A percentile compares a stretch with the other conserved stretches of the same genome.
These are phyloP conservation scores for Haliaeetus leucogaster DNA, from an alignment of 2,113 vertebrate species.

Conservation along the genomic window DNA sequence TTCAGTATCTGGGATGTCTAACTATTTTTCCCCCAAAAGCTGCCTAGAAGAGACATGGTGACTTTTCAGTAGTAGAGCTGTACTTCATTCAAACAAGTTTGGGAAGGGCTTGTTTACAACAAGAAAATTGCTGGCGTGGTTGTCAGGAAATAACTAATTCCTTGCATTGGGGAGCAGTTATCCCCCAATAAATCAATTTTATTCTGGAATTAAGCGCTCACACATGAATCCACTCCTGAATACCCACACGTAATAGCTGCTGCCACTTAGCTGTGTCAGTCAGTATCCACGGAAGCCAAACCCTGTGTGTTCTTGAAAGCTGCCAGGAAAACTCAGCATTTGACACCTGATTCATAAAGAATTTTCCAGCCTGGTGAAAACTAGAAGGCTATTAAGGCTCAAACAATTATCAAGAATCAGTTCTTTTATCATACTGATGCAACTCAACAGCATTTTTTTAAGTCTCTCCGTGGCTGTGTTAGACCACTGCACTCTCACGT, in stretches of 20 bases:
- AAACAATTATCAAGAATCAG: background rate
- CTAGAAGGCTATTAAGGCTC: background rate
- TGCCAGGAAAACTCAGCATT: background rate
- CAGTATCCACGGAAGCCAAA: background rate
- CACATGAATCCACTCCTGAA: background rate
- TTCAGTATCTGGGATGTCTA: background rate
- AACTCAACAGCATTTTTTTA: background rate
- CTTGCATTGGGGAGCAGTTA: background rate
- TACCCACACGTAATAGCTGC: background rate
- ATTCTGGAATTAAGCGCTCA: background rate
- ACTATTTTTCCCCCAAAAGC: background rate
- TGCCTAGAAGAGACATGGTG: background rate
- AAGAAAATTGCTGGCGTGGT: background rate
- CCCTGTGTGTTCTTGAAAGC: background rate
- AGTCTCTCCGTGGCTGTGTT: background rate
- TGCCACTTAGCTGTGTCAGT: background rate
- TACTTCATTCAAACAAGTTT: background rate
- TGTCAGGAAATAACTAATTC: conserved; percentile 5
- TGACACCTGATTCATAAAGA: background rate
- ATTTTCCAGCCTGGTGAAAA: conserved; percentile 4
- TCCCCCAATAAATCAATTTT: background rate
- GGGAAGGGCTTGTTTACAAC: background rate
- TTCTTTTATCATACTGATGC: background rate
- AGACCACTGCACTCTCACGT: background rate
- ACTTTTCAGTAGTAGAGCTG: background rate